Evolutionary conservation across 2,888 invertebrate species (phyloP), one percentile per base, ranked within the genome.

Genomic region (Caenorhabditis sp.): DNA sequence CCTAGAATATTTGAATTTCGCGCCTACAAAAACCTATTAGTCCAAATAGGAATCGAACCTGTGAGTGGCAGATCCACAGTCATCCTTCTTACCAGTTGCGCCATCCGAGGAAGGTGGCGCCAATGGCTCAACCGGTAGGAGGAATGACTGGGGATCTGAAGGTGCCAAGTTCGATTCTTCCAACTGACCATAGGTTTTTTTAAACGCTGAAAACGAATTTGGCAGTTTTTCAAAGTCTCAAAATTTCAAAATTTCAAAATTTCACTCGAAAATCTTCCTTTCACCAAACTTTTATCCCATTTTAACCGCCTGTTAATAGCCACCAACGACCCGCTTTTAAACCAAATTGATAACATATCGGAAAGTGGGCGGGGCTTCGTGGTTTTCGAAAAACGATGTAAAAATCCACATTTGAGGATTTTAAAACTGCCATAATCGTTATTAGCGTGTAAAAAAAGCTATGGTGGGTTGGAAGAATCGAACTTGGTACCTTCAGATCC

Each of bases 291-390:
- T 47, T 64, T 47, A 47, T 58, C 63, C 41, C 54, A 49, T 63
- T 74, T 74, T 74, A 74, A 74, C 64, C 73, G 73, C 26, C 64
- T 74, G 73, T 74, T 74, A 74, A 74, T 51, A 51, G 73, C 16
- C 1, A 38, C 38, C 38, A 7, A 7, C 7, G 31, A 31, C 31
- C 38, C 38, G 6, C 10, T 38, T 38, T 38, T 38, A 38, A 12
- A 38, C 6, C 38, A 38, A 38, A 38, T 10, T 38, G 38, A 38
- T 38, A 38, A 38, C n/a, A n/a, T 38, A 38, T 7, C 6, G 38
- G 12, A 8, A 35, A 12, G 12, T 38, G 38, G 38, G 12, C 31
- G 31, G 31, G 31, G 31, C 31, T n/a, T n/a, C n/a, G n/a, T n/a
- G n/a, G n/a, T n/a, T n/a, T n/a, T n/a, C n/a, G n/a, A n/a, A n/a